These are phyloP conservation scores for Invenusta paracnida DNA, from an alignment of 2,888 invertebrate species.

Conservation along the genomic window DNA sequence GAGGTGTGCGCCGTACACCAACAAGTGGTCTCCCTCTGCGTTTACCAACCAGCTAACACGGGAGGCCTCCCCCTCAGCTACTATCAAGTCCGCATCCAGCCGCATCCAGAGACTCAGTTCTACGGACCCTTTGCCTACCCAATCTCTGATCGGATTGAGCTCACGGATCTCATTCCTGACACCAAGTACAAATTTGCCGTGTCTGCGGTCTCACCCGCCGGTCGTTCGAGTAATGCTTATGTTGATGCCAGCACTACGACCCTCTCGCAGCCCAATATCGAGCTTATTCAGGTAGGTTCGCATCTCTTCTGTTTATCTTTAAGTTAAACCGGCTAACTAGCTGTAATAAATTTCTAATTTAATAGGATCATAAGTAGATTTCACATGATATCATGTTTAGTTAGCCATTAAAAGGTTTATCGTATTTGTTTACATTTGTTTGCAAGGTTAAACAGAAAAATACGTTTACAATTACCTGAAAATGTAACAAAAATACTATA, in stretches of 20 bases:
- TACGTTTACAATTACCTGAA: too few relatives aligned
- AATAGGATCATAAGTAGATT: too few relatives aligned
- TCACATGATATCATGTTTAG: too few relatives aligned
- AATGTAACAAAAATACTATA: too few relatives aligned
- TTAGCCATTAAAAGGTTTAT: too few relatives aligned
- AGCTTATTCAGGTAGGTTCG: too few relatives aligned
- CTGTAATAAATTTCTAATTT: too few relatives aligned
- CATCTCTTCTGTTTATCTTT: too few relatives aligned
- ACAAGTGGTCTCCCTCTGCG: background rate
- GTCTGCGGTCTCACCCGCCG: conserved; percentile 28
- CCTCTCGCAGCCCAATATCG: background rate
- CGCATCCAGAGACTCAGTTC: background rate
- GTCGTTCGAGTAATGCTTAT: conserved; percentile 25
- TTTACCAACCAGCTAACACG: background rate
- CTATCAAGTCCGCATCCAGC: conserved; percentile 33
- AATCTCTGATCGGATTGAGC: background rate
- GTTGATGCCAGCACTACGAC: background rate
- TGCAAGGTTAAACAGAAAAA: too few relatives aligned
- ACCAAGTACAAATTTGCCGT: conserved; percentile 10
- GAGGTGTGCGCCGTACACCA: background rate
- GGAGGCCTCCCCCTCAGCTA: conserved; percentile 32
- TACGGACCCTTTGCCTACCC: conserved; percentile 34
- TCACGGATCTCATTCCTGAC: background rate
- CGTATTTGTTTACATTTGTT: too few relatives aligned
- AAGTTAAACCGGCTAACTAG: too few relatives aligned